phyloP scores from a whole-genome alignment of 2,797 vertebrate genomes.

The Chaunax sp. region DNA sequence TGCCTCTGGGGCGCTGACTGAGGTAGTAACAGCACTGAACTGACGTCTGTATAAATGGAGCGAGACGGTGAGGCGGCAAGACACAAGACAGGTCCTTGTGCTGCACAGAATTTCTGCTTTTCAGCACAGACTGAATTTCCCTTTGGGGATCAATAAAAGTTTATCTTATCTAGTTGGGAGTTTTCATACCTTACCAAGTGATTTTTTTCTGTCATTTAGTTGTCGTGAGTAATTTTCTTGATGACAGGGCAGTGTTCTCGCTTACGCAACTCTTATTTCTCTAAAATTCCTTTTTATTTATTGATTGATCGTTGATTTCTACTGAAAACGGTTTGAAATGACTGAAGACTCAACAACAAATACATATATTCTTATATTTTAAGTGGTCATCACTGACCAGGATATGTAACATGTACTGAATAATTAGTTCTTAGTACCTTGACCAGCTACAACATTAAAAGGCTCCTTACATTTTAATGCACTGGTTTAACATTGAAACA shows the following conservation, averaged over 20 bases:
- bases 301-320: background rate
- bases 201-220: too few species aligned
- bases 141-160: background rate
- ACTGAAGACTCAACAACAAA: background rate
- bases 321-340: background rate
- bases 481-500: background rate
- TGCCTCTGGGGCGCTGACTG: too few species aligned
- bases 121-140: background rate
- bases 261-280: background rate
- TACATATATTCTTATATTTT: background rate
- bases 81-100: too few species aligned
- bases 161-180: background rate
- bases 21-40: too few species aligned
- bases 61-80: too few species aligned
- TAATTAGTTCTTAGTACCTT: too few species aligned
- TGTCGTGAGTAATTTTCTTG: too few species aligned
- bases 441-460: too few species aligned
- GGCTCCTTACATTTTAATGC: background rate
- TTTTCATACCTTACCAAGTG: background rate
- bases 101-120: background rate
- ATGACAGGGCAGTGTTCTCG: background rate
- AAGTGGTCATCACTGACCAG: background rate
- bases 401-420: too few species aligned
- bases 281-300: background rate
- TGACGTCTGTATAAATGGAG: too few species aligned